phyloP scores from a whole-genome alignment of 1,140 invertebrate species.

The Ceratina australensis region DNA sequence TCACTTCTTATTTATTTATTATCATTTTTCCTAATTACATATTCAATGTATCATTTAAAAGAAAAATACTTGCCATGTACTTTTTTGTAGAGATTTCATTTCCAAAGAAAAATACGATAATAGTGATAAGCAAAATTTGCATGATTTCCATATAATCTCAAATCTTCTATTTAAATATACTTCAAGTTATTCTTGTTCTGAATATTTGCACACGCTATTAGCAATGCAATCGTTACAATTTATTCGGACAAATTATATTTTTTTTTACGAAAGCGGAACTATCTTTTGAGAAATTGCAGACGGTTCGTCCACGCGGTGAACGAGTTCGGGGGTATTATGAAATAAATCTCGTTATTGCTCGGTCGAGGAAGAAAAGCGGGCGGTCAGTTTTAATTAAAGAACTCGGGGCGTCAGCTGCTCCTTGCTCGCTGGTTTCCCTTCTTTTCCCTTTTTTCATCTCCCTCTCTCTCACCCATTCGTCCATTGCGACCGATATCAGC shows the following conservation, averaged over 20 bases:
- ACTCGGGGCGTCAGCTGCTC: constrained; percentile 75
- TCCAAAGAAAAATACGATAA: too few species aligned
- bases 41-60: too few species aligned
- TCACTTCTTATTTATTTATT: too few species aligned
- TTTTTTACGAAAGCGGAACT: constrained; percentile 43
- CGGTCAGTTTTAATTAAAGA: constrained; percentile 77
- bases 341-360: constrained; percentile 76
- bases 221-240: constrained; percentile 12
- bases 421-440: constrained; percentile 63
- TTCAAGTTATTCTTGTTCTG: too few species aligned
- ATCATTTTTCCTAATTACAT: too few species aligned
- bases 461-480: constrained; percentile 22
- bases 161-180: too few species aligned
- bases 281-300: constrained; percentile 63
- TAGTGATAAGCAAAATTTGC: too few species aligned
- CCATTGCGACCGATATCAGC: constrained; percentile 66
- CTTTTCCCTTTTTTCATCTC: constrained; percentile 38
- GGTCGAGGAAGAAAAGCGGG: constrained; percentile 70
- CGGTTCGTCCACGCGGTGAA: constrained; percentile 59
- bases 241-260: too few species aligned
- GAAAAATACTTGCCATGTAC: too few species aligned
- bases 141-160: too few species aligned
- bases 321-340: constrained; percentile 70
- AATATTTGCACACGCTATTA: constrained; percentile 3
- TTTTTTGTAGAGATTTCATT: too few species aligned